A percentile compares a stretch with the other conserved stretches of the same genome.
Conservation (phyloP, 2,113 vertebrate genomes). For the Chiloscyllium plagiosum region DNA sequence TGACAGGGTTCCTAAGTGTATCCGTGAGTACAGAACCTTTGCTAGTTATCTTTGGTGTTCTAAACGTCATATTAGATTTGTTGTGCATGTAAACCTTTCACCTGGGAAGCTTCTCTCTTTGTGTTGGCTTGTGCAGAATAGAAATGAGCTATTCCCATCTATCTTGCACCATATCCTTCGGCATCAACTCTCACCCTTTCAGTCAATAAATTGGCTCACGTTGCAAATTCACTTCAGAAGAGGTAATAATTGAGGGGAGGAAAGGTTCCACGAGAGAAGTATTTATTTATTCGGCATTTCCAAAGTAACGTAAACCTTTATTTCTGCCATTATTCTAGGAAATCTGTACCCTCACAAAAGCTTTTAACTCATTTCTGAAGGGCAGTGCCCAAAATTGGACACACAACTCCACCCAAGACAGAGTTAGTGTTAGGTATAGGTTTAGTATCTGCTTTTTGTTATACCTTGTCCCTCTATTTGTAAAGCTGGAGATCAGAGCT, state of each 20-base stretch:
- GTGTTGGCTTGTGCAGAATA: background rate
- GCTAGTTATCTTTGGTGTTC: background rate
- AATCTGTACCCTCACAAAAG: too few species aligned
- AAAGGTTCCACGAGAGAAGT: background rate
- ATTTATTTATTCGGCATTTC: background rate
- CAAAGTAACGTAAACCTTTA: background rate
- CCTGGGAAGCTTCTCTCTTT: background rate
- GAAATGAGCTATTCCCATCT: background rate
- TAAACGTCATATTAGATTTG: background rate
- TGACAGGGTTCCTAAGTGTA: slow-evolving; percentile 79
- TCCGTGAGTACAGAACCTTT: slow-evolving; percentile 61
- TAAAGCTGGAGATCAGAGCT: background rate
- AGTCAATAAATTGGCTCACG: background rate
- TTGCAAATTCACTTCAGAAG: background rate
- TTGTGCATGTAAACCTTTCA: background rate
- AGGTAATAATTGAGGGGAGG: background rate
- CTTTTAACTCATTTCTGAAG: too few species aligned
- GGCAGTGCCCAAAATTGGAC: too few species aligned
- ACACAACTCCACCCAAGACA: background rate
- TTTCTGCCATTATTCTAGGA: too few species aligned
- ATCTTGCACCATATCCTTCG: background rate
- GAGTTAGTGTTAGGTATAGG: background rate
- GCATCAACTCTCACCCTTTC: background rate
- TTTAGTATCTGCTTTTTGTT: too few species aligned
- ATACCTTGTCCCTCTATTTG: too few species aligned